phyloP scores from a whole-genome alignment of 2,797 vertebrate genomes.

The Kryptolebias ocellatus region DNA sequence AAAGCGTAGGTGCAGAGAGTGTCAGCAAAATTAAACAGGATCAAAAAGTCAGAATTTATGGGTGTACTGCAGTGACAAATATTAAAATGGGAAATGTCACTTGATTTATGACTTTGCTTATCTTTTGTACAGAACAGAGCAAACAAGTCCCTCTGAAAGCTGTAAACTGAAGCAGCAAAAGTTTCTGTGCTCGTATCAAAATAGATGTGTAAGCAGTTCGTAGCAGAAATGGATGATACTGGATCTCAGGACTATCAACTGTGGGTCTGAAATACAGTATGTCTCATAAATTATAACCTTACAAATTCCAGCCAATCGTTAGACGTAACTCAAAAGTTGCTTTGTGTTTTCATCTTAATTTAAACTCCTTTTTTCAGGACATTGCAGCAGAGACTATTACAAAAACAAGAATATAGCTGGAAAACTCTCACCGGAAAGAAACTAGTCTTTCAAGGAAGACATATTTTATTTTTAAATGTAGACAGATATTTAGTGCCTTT shows the following conservation, averaged over 20 bases:
- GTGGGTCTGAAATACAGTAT: neutral
- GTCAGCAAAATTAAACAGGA: slow-evolving; percentile 26
- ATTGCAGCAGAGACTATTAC: no score
- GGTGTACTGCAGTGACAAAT: slow-evolving; percentile 15
- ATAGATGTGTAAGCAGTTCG: slow-evolving; percentile 12
- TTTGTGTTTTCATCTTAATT: no score
- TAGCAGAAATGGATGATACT: slow-evolving; percentile 1
- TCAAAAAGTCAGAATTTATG: slow-evolving; percentile 46
- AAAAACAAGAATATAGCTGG: no score
- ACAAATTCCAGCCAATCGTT: no score
- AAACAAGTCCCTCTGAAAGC: slow-evolving; percentile 39
- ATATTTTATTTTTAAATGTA: no score
- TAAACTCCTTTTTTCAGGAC: no score
- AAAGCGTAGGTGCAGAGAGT: slow-evolving; percentile 11
- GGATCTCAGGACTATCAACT: slow-evolving; percentile 17
- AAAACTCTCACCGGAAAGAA: no score
- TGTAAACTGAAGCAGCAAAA: slow-evolving; percentile 8
- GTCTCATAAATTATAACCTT: no score
- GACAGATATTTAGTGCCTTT: no score
- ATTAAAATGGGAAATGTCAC: slow-evolving; percentile 36
- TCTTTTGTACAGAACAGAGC: slow-evolving; percentile 35
- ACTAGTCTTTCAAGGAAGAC: no score
- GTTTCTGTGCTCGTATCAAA: slow-evolving; percentile 12
- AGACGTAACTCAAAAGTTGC: no score
- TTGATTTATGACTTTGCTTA: slow-evolving; percentile 50